Conservation (phyloP, 37 sponge, comb jelly and placozoan genomes). For the Agelas oroides region DNA sequence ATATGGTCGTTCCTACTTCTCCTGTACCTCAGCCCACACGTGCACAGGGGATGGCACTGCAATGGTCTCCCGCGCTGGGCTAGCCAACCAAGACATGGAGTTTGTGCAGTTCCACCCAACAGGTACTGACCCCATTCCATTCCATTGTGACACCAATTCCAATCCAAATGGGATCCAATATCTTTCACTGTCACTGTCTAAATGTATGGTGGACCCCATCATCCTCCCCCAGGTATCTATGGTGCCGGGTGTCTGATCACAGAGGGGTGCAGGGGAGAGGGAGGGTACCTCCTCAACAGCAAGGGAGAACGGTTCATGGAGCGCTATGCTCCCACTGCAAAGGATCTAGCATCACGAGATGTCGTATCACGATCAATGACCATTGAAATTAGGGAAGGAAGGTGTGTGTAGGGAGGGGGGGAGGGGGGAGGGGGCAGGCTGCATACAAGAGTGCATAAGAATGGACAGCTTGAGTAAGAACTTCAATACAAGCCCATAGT, state of each 20-base stretch:
- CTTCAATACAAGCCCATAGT: too few species aligned
- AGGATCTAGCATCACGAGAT: constrained; percentile 98
- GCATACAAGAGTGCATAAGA: too few species aligned
- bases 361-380: constrained; percentile 98
- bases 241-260: constrained; percentile 99
- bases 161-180: too few species aligned
- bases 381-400: constrained; percentile 95
- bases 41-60: constrained; percentile 99
- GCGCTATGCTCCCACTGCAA: constrained; percentile 97
- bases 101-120: constrained; percentile 99
- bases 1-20: constrained; percentile 95
- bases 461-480: too few species aligned
- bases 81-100: constrained; percentile 98
- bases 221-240: constrained; percentile 85
- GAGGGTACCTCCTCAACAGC: constrained; percentile 95
- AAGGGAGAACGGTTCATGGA: constrained; percentile 97
- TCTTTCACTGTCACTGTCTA: not conserved
- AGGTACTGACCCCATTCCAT: constrained; percentile 47
- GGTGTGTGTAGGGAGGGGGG: constrained; percentile 56
- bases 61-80: constrained; percentile 94
- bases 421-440: too few species aligned
- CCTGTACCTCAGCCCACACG: constrained; percentile 98
- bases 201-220: too few species aligned
- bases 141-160: too few species aligned
- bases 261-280: constrained; percentile 98